A percentile compares a stretch with the other conserved stretches of the same genome.
phyloP scores from a whole-genome alignment of 64 coral and sea anemone species.

The Montipora capricornis region DNA sequence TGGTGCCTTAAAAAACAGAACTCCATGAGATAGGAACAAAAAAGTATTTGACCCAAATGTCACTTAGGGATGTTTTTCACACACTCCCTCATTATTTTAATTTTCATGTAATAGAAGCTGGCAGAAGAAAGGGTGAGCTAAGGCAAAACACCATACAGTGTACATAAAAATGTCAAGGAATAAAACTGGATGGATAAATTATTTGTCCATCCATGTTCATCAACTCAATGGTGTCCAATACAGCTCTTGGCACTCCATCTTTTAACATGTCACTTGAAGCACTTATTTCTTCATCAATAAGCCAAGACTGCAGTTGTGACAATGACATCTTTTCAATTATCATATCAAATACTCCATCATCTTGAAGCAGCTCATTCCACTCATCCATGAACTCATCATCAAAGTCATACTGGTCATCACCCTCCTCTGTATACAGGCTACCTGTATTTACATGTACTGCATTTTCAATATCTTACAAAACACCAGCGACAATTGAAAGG shows the following conservation, averaged over 20 bases:
- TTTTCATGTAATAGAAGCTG: too few species aligned
- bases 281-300: slow-evolving; percentile 20
- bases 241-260: background rate
- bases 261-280: background rate
- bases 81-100: too few species aligned
- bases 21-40: too few species aligned
- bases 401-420: background rate
- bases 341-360: slow-evolving; percentile 5
- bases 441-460: background rate
- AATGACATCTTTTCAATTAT: background rate
- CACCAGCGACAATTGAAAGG: slow-evolving; percentile 7
- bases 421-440: background rate
- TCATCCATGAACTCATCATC: slow-evolving; percentile 8
- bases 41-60: too few species aligned
- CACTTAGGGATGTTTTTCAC: too few species aligned
- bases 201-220: background rate
- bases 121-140: too few species aligned
- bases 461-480: slow-evolving; percentile 9
- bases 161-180: too few species aligned
- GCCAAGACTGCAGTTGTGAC: background rate
- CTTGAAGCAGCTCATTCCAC: slow-evolving; percentile 5
- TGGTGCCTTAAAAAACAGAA: too few species aligned
- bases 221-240: background rate
- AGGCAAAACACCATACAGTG: too few species aligned
- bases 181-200: too few species aligned